Evolutionary conservation across 2,797 vertebrate species (phyloP).

Genomic region (Trematomus bernacchii): DNA sequence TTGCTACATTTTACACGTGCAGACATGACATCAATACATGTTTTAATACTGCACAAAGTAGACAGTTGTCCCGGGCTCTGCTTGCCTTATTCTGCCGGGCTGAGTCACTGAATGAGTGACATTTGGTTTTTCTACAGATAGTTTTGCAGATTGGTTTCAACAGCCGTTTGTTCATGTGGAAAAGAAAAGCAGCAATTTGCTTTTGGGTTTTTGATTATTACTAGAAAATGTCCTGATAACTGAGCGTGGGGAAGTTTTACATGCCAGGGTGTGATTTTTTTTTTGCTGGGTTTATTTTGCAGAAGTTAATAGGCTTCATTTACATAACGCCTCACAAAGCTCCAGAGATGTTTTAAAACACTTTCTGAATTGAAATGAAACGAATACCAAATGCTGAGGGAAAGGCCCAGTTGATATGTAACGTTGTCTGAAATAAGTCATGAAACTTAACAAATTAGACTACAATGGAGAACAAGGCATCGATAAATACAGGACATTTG

Average conservation of each 20-base stretch:
- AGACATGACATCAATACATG: background rate
- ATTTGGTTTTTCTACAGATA: conserved; percentile 64
- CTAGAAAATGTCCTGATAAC: conserved; percentile 1
- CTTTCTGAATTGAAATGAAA: conserved; percentile 10
- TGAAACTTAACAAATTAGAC: conserved; percentile 1
- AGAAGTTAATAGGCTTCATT: conserved; percentile 33
- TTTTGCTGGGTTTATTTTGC: conserved; percentile 4
- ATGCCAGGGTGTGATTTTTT: conserved; percentile 20
- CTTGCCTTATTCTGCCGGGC: conserved; percentile 23
- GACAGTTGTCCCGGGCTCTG: conserved; percentile 11
- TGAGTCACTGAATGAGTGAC: conserved; percentile 65
- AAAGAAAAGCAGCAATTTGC: conserved; percentile 41
- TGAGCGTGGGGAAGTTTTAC: conserved; percentile 11
- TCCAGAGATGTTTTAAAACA: conserved; percentile 18
- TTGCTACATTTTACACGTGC: background rate
- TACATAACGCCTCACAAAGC: conserved; percentile 8
- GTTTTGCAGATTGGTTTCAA: conserved; percentile 46
- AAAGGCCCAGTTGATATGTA: conserved; percentile 43
- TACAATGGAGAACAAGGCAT: background rate
- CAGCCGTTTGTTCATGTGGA: conserved; percentile 51
- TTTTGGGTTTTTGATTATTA: conserved; percentile 19
- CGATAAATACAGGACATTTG: background rate
- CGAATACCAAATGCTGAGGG: background rate
- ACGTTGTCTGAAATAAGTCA: background rate
- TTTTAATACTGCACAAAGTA: background rate